Percentiles rank a stretch among this genome's conserved stretches.
Evolutionary conservation across 2,888 invertebrate species (phyloP).

Genomic region (Netelia inedita): DNA sequence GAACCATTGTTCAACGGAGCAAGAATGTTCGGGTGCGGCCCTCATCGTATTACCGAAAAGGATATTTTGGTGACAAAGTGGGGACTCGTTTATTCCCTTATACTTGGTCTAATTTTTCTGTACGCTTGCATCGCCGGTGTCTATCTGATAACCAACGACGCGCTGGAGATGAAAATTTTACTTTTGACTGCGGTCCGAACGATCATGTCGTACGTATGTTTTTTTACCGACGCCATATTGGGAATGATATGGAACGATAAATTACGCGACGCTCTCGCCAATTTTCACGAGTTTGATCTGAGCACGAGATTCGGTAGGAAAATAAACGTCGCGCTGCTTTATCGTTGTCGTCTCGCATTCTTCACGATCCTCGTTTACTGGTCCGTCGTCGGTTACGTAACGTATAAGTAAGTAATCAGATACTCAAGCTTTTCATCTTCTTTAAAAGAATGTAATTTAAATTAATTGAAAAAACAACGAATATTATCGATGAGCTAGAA

Average conservation of each 20-base stretch:
- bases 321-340: constrained; percentile 24
- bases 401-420: constrained; percentile 69
- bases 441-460: not conserved
- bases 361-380: constrained; percentile 65
- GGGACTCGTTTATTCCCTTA: constrained; percentile 68
- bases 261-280: constrained; percentile 67
- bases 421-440: not conserved
- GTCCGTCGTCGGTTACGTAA: constrained; percentile 71
- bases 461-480: too few relatives aligned
- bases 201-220: constrained; percentile 66
- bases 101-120: constrained; percentile 61
- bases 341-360: constrained; percentile 48
- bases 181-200: constrained; percentile 69
- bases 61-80: constrained; percentile 69
- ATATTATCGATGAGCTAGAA: too few relatives aligned
- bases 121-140: constrained; percentile 51
- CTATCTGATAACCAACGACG: constrained; percentile 63
- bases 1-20: constrained; percentile 70
- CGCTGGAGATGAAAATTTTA: constrained; percentile 57
- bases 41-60: constrained; percentile 65
- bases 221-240: constrained; percentile 69
- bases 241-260: constrained; percentile 70
- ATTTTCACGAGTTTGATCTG: constrained; percentile 72
- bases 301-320: constrained; percentile 63
- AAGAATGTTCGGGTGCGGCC: constrained; percentile 72